Base-by-base conservation (phyloP, 2,888 invertebrate species). In the Papilio elwesi region DNA sequence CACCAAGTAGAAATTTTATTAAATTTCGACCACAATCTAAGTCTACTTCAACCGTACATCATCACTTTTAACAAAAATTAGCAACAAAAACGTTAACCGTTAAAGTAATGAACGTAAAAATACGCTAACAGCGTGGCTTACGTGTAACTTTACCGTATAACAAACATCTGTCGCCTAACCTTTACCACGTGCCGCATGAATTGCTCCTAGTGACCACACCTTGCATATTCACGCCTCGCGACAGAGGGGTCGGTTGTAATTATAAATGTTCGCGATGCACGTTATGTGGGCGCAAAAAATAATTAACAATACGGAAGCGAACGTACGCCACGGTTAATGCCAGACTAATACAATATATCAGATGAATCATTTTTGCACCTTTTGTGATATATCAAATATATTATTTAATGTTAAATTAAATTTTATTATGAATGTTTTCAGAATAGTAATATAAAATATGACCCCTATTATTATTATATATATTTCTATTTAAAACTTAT, bases 111-210 rank as follows among this genome's bases (percentile, higher is more conserved):
- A 43, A 43, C 43, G 43, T 43, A 48, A 43, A 43, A 43, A 43
- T 43, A 43, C 43, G 43, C 6, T 43, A 43, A 43, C 43, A 7
- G 38, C 48, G 74, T 75, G 52, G 48, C 47, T 57, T 67, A 68
- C 49, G 63, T 48, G 11, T 48, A 52, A 70, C 70, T 16, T 73
- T 78, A 79, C 77, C 74, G 77, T 81, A 76, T 49, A 47, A 73
- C 78, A 75, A 82, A 84, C 91, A 91, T 90, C 91, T 91, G 91
- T 81, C 82, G 53, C 63, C 75, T 88, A 79, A 87, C 88, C 87
- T 90, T 89, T 89, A 75, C 74, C 64, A 48, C 63, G 52, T 68
- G 68, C 64, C 72, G 68, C 26, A 57, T 47, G 64, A 67, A 36
- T 53, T 47, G 43, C 43, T 51, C 76, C 80, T 80, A 80, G 82